Conservation (phyloP, 64 coral and sea anemone genomes). For the Actinia tenebrosa region DNA sequence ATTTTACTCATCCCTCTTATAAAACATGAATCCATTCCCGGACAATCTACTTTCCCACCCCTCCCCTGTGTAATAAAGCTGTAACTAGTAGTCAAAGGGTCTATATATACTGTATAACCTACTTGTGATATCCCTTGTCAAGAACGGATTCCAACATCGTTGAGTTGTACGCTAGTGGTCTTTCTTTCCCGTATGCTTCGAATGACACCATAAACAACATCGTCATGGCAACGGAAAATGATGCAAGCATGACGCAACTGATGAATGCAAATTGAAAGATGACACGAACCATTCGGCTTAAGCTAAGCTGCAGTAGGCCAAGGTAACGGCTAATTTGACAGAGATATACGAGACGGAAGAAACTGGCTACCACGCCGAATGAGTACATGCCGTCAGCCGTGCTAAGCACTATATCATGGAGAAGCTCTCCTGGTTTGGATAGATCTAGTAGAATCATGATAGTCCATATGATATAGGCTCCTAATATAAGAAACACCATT, state of each 20-base stretch:
- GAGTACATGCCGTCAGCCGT: constrained; percentile 83
- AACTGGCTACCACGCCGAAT: constrained; percentile 83
- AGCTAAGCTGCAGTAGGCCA: constrained; percentile 78
- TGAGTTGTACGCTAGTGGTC: constrained; percentile 24
- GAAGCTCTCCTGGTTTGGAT: not conserved
- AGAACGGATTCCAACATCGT: constrained; percentile 43
- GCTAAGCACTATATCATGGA: constrained; percentile 50
- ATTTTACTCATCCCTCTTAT: too few relatives aligned
- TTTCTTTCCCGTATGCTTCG: constrained; percentile 53
- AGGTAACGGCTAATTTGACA: constrained; percentile 96
- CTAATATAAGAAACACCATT: constrained; percentile 76
- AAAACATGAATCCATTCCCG: too few relatives aligned
- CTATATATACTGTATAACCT: not conserved
- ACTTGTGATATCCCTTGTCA: constrained; percentile 91
- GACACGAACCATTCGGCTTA: constrained; percentile 93
- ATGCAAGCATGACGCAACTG: constrained; percentile 83
- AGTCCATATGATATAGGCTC: constrained; percentile 81
- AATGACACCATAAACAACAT: constrained; percentile 86
- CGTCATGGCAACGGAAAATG: constrained; percentile 94
- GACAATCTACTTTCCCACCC: too few relatives aligned
- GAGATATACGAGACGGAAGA: constrained; percentile 87
- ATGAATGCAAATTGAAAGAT: constrained; percentile 99
- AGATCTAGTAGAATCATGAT: constrained; percentile 27
- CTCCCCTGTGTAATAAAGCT: too few relatives aligned
- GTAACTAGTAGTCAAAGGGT: too few relatives aligned